Base-by-base conservation (phyloP, 2,888 invertebrate species). In the Drosophila mercatorum region DNA sequence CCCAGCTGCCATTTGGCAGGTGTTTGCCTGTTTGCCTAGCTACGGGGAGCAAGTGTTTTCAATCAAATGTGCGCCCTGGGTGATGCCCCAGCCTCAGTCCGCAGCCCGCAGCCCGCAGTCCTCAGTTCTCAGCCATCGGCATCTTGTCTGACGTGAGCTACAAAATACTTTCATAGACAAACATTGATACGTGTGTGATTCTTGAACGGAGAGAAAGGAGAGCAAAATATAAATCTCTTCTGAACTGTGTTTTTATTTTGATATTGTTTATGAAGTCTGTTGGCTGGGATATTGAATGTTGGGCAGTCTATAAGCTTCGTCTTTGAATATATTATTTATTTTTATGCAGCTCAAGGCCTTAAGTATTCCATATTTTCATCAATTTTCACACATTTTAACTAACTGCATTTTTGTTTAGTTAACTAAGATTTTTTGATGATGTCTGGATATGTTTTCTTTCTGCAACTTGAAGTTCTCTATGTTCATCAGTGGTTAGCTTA, bases 11-110 rank as follows among this genome's bases (percentile, higher is more conserved):
- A 58, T 68, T 80, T 52, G 70, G 44, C 56, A 68, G 65, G 58
- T 68, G 53, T 53, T 60, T 57, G 47, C 41, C n/a, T 55, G 65
- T 63, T 52, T 55, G 63, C 22, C 57, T 40, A 47, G 67, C 63
- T 26, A 10, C 43, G 65, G 49, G 65, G 49, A 63, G 53, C 65
- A 57, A 80, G 62, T 56, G 68, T 62, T 77, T 77, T 74, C 73
- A 81, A 80, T 81, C 79, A 79, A 79, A 81, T 80, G 81, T 78
- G 68, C 40, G 78, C 81, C 79, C 51, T 65, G 78, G 78, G 75
- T 44, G 41, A 63, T 63, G 44, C 47, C 36, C n/a, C 49, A 8
- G 12, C 14, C 14, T 2, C 49, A 46, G 38, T 22, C 17, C 38
- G 26, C 43, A 6, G 41, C 41, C 14, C 26, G 5, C 47, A 44